These are phyloP conservation scores for Rhynchonycteris naso DNA, from an alignment of 2,797 vertebrate genomes.

Conservation along the genomic window DNA sequence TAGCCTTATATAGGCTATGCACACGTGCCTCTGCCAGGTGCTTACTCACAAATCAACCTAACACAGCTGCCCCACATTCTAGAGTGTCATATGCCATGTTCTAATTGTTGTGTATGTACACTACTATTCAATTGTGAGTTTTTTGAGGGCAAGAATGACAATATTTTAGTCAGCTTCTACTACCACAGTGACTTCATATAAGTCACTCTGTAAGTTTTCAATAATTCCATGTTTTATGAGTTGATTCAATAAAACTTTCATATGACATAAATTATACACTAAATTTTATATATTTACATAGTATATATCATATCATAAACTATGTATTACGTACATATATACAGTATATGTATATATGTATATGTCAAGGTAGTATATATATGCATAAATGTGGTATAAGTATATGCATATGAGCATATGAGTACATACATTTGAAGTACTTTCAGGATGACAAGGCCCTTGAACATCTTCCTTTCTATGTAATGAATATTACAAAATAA, in stretches of 20 bases:
- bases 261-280: not conserved
- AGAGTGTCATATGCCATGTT: not conserved
- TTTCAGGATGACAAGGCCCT: not conserved
- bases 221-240: not conserved
- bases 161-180: not conserved
- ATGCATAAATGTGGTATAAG: not conserved
- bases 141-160: not conserved
- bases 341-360: not conserved
- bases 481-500: not conserved
- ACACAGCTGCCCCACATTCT: no score
- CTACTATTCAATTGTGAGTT: not conserved
- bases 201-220: not conserved
- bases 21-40: no score
- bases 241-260: not conserved
- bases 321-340: not conserved
- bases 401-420: not conserved
- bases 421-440: not conserved
- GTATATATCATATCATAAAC: not conserved
- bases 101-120: not conserved
- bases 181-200: not conserved
- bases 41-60: no score
- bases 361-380: not conserved
- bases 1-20: no score
- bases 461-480: conserved; percentile 6
- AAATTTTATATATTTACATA: not conserved